Evolutionary conservation across 1,140 invertebrate genomes (phyloP).

Genomic region (Philopotamus ludificatus): DNA sequence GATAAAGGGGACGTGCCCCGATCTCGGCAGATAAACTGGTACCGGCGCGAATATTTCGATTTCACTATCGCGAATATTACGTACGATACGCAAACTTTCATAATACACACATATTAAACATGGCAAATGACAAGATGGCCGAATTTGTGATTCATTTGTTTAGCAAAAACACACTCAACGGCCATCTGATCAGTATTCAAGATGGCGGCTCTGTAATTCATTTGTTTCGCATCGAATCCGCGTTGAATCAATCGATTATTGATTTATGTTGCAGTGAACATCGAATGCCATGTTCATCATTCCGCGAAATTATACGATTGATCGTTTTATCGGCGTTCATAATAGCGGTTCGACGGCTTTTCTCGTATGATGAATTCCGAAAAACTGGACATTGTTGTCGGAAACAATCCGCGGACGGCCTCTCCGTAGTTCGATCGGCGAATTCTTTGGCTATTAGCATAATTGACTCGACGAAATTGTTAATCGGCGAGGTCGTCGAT

Average conservation of each 20-base stretch:
- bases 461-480: not conserved
- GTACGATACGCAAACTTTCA: not conserved
- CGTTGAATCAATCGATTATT: not conserved
- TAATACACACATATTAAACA: not conserved
- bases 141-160: not conserved
- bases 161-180: not conserved
- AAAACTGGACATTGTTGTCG: not conserved
- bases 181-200: no score
- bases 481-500: not conserved
- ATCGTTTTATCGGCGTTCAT: not conserved
- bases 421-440: not conserved
- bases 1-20: not conserved
- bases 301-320: not conserved
- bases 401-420: not conserved
- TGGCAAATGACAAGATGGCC: not conserved
- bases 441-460: not conserved
- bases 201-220: no score
- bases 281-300: not conserved
- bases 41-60: not conserved
- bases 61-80: constrained; percentile 1
- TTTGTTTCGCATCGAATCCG: not conserved
- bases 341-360: not conserved
- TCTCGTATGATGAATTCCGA: not conserved
- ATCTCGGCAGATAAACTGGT: not conserved
- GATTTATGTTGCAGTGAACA: no score